A percentile compares a stretch with the other conserved stretches of the same genome.
Evolutionary conservation across 2,888 invertebrate genomes (phyloP).

Genomic region (Apamea anceps): DNA sequence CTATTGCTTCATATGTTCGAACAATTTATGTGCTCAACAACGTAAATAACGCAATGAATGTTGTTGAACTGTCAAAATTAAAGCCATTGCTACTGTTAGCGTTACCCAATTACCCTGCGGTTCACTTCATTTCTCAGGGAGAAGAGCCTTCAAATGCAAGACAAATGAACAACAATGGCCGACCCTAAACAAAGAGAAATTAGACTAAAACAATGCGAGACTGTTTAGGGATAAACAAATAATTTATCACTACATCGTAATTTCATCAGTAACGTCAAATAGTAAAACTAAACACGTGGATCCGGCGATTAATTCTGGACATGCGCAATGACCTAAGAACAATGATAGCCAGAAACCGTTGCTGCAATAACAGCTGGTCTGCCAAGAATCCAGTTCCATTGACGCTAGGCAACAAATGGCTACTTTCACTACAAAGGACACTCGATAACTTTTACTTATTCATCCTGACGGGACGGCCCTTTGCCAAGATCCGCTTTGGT

Average conservation of each 20-base stretch:
- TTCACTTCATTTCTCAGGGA: not conserved
- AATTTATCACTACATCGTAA: constrained; percentile 48
- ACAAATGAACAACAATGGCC: constrained; percentile 11
- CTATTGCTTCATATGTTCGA: not conserved
- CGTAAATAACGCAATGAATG: not conserved
- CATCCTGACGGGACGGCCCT: constrained; percentile 24
- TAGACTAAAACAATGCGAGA: constrained; percentile 30
- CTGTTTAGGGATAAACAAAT: constrained; percentile 42
- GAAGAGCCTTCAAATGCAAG: not conserved
- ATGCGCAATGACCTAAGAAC: constrained; percentile 53
- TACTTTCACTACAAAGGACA: constrained; percentile 49
- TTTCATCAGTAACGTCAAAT: constrained; percentile 52
- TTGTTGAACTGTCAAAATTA: no score
- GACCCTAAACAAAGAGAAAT: constrained; percentile 38
- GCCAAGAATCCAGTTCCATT: constrained; percentile 46
- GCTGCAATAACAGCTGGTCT: constrained; percentile 41
- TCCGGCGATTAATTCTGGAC: constrained; percentile 46
- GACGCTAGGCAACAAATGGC: constrained; percentile 23
- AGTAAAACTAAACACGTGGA: constrained; percentile 56
- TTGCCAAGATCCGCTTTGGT: constrained; percentile 52
- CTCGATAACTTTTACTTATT: constrained; percentile 37
- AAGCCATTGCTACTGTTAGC: not conserved
- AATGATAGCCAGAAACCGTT: constrained; percentile 53
- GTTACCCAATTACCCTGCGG: not conserved
- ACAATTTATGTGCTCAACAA: not conserved